Conservation (phyloP, 2,113 vertebrate genomes). For the Sorex fumeus region DNA sequence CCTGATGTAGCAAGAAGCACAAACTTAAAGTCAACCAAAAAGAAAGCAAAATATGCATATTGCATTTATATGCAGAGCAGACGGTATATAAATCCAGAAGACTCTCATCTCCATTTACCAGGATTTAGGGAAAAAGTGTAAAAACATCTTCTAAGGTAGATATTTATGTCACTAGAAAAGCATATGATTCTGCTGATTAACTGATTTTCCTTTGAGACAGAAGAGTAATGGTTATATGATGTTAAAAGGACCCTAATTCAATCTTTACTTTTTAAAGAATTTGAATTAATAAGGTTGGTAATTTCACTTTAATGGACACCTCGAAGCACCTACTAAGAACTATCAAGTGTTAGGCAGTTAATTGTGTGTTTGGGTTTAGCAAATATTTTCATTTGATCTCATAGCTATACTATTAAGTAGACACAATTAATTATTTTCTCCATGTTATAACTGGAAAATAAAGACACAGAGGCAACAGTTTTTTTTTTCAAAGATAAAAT, state of each 20-base stretch:
- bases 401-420: not conserved
- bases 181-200: not conserved
- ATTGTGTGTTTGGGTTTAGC: not conserved
- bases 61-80: not conserved
- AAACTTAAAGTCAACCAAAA: slow-evolving; percentile 4
- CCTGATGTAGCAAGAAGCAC: not conserved
- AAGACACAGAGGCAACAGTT: slow-evolving; percentile 5
- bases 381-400: not conserved
- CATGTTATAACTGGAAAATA: not conserved
- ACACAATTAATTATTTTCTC: not conserved
- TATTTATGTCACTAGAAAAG: not conserved
- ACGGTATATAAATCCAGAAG: not conserved
- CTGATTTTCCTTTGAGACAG: slow-evolving; percentile 22
- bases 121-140: not conserved
- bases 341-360: not conserved
- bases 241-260: not conserved
- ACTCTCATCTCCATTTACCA: not conserved
- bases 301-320: not conserved
- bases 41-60: not conserved
- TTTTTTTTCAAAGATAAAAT: not conserved
- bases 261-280: not conserved
- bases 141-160: not conserved
- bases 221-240: not conserved
- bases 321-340: not conserved
- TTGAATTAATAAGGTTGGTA: not conserved